Percentiles rank a stretch among this genome's conserved stretches.
phyloP scores from a whole-genome alignment of 1,140 invertebrate species.

The Leucophenga varia region DNA sequence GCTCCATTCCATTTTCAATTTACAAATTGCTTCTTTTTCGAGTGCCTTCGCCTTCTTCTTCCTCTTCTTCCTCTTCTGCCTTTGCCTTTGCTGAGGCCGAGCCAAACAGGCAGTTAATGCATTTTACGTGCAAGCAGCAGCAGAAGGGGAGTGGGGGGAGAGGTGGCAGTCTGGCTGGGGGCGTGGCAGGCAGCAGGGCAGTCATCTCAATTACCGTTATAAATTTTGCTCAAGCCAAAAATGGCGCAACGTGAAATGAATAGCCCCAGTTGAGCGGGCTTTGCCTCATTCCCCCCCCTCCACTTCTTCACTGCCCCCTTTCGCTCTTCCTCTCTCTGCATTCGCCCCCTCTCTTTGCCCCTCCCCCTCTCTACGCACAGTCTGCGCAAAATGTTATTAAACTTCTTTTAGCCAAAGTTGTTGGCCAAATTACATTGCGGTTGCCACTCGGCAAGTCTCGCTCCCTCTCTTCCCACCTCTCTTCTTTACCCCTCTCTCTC shows the following conservation, averaged over 20 bases:
- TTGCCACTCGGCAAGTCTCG: no score
- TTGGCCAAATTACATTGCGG: conserved; percentile 41
- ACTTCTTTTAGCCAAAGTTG: conserved; percentile 39
- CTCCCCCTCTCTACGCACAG: conserved; percentile 9
- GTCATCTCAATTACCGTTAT: no score
- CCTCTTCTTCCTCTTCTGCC: no score
- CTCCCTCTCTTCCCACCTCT: neutral
- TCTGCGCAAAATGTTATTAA: conserved; percentile 38
- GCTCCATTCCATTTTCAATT: conserved; percentile 48
- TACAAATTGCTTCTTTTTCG: conserved; percentile 54
- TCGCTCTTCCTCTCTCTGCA: neutral
- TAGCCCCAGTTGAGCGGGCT: no score
- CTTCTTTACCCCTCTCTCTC: neutral
- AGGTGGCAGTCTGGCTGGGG: neutral
- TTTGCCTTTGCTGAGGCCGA: no score
- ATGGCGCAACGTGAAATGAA: conserved; percentile 31
- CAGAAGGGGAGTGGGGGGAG: no score
- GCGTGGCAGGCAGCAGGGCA: neutral
- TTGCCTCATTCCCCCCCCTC: no score
- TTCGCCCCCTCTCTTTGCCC: neutral
- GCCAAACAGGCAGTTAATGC: conserved; percentile 46
- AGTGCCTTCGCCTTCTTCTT: no score
- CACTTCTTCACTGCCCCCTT: neutral
- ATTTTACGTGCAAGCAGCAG: conserved; percentile 49
- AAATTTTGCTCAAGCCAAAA: conserved; percentile 45